phyloP scores from a whole-genome alignment of 1,140 invertebrate species.

The Artemia franciscana region DNA sequence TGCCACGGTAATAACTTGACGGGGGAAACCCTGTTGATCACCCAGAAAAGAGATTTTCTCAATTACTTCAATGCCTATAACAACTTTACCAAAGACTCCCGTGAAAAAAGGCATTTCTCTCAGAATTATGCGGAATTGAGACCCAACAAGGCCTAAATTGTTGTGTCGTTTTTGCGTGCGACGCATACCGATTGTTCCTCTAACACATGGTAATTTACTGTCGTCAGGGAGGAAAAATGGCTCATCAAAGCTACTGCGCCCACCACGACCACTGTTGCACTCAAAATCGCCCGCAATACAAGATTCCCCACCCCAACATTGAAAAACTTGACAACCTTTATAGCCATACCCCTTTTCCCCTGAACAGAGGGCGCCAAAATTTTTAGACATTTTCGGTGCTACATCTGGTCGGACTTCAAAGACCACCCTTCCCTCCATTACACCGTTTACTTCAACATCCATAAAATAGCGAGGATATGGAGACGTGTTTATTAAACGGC shows the following conservation, averaged over 20 bases:
- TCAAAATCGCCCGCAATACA: constrained; percentile 56
- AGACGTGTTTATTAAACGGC: constrained; percentile 16
- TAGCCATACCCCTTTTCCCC: constrained; percentile 54
- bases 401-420: constrained; percentile 60
- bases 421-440: constrained; percentile 42
- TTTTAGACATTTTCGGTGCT: constrained; percentile 71
- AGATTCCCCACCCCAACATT: constrained; percentile 55
- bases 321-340: constrained; percentile 35
- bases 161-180: constrained; percentile 54
- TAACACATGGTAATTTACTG: constrained; percentile 43
- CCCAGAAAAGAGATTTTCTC: constrained; percentile 52
- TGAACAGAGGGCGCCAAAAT: constrained; percentile 54
- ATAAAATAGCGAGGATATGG: constrained; percentile 44
- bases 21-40: constrained; percentile 47
- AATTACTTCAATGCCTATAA: constrained; percentile 51
- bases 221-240: constrained; percentile 57
- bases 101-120: constrained; percentile 49
- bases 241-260: constrained; percentile 47
- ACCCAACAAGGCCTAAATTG: constrained; percentile 52
- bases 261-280: constrained; percentile 51
- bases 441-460: constrained; percentile 45
- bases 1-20: constrained; percentile 42
- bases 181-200: constrained; percentile 56
- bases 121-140: constrained; percentile 54
- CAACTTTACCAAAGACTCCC: constrained; percentile 53